These are phyloP conservation scores for Heliornis fulica DNA, from an alignment of 2,113 vertebrate genomes.

Conservation along the genomic window DNA sequence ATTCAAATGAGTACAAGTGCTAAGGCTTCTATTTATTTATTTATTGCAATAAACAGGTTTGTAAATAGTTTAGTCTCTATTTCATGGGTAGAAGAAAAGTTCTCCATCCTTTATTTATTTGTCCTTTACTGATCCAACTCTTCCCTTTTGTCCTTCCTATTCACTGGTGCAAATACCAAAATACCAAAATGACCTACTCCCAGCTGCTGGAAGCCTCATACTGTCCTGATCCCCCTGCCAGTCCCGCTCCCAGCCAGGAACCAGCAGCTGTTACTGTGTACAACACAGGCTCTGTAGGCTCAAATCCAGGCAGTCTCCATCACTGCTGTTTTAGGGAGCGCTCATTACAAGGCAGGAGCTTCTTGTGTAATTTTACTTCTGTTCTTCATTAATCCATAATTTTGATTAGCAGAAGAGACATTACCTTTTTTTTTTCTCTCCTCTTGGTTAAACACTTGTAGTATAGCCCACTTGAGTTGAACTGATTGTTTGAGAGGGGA, in stretches of 20 bases:
- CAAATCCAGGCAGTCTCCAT: neutral
- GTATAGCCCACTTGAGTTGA: neutral
- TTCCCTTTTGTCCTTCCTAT: conserved; percentile 15
- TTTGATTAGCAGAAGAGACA: neutral
- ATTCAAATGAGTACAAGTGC: neutral
- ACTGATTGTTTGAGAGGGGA: neutral
- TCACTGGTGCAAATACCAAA: neutral
- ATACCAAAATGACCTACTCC: neutral
- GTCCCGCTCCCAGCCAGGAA: neutral
- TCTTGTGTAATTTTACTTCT: neutral
- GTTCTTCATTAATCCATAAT: neutral
- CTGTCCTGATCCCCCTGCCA: neutral
- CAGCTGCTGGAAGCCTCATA: neutral
- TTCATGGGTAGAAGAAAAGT: neutral
- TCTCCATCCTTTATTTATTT: neutral
- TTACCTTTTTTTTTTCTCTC: neutral
- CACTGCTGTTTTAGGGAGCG: neutral
- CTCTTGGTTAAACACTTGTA: neutral
- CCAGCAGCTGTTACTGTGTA: neutral
- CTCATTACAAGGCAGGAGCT: neutral
- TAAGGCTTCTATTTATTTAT: neutral
- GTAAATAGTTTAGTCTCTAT: neutral
- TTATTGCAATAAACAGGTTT: neutral
- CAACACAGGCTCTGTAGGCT: neutral
- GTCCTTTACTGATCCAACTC: neutral